Conservation (phyloP, 2,797 vertebrate genomes). For the Manis pentadactyla region DNA sequence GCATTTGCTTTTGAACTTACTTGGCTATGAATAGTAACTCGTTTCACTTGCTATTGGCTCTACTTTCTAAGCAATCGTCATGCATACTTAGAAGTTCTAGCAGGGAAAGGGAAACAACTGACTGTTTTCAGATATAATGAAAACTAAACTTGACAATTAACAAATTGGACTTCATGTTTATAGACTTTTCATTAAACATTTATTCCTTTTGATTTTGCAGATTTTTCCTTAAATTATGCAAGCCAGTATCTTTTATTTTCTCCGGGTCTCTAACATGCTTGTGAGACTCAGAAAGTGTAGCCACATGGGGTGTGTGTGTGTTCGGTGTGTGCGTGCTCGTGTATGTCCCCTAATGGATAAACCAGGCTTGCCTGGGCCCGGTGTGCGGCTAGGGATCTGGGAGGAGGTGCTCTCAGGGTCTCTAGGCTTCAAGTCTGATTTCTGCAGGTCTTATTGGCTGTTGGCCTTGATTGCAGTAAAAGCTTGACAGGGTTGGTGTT, state of each 20-base stretch:
- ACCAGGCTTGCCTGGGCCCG: background rate
- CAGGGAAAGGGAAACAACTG: background rate
- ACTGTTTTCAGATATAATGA: background rate
- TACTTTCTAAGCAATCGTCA: background rate
- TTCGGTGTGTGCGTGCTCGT: background rate
- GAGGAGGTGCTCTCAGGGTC: background rate
- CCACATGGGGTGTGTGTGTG: background rate
- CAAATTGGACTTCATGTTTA: background rate
- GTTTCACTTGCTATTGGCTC: background rate
- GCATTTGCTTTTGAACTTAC: slow-evolving; percentile 10
- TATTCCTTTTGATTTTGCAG: background rate
- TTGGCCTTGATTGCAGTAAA: background rate
- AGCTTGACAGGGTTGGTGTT: background rate
- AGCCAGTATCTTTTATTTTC: background rate
- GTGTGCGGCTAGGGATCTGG: background rate
- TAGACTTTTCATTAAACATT: background rate
- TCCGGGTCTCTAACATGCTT: background rate
- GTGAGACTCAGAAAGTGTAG: background rate
- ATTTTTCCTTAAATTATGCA: background rate
- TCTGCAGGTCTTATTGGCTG: background rate
- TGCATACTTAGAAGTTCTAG: background rate
- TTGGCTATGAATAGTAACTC: background rate
- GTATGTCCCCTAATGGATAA: background rate
- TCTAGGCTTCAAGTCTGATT: background rate
- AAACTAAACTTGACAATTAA: background rate